Conservation (phyloP, 37 sponge, comb jelly and placozoan species). For the Oopsacas minuta region DNA sequence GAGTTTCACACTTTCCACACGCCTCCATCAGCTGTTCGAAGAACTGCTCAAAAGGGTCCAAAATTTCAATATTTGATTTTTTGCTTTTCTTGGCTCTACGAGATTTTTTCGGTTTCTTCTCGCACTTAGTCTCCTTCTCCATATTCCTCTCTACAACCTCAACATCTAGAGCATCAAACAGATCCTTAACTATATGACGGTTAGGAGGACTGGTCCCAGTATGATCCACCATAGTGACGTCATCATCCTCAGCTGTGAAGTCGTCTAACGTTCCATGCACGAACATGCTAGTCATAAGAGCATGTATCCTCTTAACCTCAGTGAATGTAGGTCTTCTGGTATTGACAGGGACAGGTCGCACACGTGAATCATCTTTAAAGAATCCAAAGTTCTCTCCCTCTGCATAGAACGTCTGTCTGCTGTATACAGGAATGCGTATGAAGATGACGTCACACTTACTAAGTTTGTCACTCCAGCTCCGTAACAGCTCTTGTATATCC, state of each 20-base stretch:
- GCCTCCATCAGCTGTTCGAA: constrained; percentile 12
- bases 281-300: constrained; percentile 27
- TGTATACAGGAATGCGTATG: constrained; percentile 44
- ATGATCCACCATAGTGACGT: neutral
- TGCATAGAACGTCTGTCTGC: constrained; percentile 20
- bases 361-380: constrained; percentile 33
- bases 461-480: constrained; percentile 38
- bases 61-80: neutral
- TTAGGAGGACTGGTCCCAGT: neutral
- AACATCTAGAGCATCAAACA: neutral
- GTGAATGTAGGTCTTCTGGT: constrained; percentile 75
- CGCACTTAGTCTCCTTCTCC: neutral
- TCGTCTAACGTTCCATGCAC: neutral
- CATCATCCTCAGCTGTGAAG: neutral
- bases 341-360: constrained; percentile 58
- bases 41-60: neutral
- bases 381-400: constrained; percentile 23
- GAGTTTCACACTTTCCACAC: neutral
- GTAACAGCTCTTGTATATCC: constrained; percentile 52
- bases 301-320: constrained; percentile 52
- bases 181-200: neutral
- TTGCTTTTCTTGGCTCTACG: neutral
- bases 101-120: neutral
- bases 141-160: neutral
- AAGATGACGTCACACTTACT: constrained; percentile 36